A percentile compares a stretch with the other conserved stretches of the same genome.
Evolutionary conservation across 2,797 vertebrate genomes (phyloP).

Genomic region (Chaetophractus vellerosus): DNA sequence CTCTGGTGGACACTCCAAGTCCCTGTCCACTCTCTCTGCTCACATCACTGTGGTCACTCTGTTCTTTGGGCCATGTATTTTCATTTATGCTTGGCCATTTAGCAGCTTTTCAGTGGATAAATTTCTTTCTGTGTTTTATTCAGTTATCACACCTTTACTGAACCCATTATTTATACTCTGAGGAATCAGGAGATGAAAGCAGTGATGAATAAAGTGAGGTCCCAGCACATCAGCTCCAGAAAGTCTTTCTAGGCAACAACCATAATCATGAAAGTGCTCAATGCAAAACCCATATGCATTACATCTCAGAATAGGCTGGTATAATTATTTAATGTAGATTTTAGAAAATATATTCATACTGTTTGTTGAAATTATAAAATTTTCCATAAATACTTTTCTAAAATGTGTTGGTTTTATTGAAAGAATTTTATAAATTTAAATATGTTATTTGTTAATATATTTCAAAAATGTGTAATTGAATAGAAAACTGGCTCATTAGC

Average conservation of each 20-base stretch:
- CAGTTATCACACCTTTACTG: conserved; percentile 83
- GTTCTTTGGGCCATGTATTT: conserved; percentile 84
- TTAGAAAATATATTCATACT: not conserved
- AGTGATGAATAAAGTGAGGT: conserved; percentile 35
- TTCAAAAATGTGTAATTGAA: not conserved
- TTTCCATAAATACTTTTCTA: not conserved
- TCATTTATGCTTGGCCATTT: conserved; percentile 82
- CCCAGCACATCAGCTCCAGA: not conserved
- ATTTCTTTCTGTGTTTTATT: conserved; percentile 82
- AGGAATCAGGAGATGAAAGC: conserved; percentile 84
- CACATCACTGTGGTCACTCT: conserved; percentile 83
- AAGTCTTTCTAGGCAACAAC: not conserved
- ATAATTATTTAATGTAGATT: not conserved
- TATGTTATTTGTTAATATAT: not conserved
- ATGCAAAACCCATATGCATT: not conserved
- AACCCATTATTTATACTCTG: conserved; percentile 86
- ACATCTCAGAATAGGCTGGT: not conserved
- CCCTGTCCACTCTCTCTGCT: conserved; percentile 81
- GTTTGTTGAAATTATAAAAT: not conserved
- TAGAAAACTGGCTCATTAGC: not conserved
- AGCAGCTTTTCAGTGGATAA: conserved; percentile 78
- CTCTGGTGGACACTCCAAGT: conserved; percentile 66
- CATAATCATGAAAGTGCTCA: not conserved
- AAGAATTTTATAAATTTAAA: not conserved
- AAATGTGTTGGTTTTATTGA: not conserved